Percentiles rank a stretch among this genome's conserved stretches.
These are phyloP conservation scores for Pandemis heparana DNA, from an alignment of 2,888 invertebrate genomes.

Conservation along the genomic window DNA sequence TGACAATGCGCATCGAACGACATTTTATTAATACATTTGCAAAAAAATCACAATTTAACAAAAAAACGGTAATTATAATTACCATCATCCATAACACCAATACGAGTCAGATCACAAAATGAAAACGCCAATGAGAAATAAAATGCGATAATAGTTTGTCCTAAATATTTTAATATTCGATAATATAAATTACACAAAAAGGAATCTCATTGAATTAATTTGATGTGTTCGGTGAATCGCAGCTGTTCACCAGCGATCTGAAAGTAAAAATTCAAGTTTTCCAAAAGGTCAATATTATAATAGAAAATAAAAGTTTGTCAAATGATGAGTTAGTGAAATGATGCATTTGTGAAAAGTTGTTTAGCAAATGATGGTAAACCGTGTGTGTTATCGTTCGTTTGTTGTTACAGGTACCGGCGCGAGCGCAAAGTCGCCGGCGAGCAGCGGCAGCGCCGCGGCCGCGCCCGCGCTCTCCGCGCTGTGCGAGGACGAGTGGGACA, in stretches of 20 bases:
- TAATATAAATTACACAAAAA: constrained; percentile 1
- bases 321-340: too few species aligned
- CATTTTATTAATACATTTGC: too few species aligned
- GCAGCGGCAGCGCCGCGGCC: constrained; percentile 81
- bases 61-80: too few species aligned
- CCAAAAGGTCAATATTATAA: too few species aligned
- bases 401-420: constrained; percentile 62
- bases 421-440: constrained; percentile 74
- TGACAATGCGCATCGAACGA: too few species aligned
- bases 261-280: too few species aligned
- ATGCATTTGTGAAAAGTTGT: too few species aligned
- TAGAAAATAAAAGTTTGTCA: too few species aligned
- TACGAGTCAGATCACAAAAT: background rate
- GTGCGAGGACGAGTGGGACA: constrained; percentile 91
- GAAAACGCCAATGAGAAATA: background rate
- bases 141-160: background rate
- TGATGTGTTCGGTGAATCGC: background rate
- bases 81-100: background rate
- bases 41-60: too few species aligned
- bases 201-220: constrained; percentile 9
- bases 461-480: constrained; percentile 85
- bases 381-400: too few species aligned
- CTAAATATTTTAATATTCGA: constrained; percentile 1
- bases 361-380: too few species aligned
- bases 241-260: constrained; percentile 16